A percentile compares a stretch with the other conserved stretches of the same genome.
Evolutionary conservation across 2,888 invertebrate genomes (phyloP).

Genomic region (Cephus runcator): DNA sequence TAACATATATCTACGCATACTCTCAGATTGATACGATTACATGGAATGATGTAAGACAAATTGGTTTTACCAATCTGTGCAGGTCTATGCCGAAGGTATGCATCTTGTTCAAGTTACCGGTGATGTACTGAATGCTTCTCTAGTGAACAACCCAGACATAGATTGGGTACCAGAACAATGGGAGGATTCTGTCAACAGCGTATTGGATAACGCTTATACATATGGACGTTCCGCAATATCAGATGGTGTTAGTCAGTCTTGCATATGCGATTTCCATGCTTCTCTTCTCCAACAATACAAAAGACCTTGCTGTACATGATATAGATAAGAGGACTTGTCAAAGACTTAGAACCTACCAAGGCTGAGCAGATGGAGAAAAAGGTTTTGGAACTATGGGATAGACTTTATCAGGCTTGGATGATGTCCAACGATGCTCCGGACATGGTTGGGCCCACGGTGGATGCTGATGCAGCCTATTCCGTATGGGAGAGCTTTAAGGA

Average conservation of each 20-base stretch:
- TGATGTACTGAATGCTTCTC: conserved; percentile 87
- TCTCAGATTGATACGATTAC: too few relatives aligned
- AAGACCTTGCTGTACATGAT: background rate
- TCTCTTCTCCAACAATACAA: too few relatives aligned
- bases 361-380: conserved; percentile 87
- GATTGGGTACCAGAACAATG: conserved; percentile 82
- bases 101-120: conserved; percentile 90
- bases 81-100: conserved; percentile 95
- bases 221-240: conserved; percentile 93
- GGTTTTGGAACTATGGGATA: conserved; percentile 92
- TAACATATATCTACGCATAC: too few relatives aligned
- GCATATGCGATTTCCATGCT: background rate
- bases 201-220: conserved; percentile 91
- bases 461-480: conserved; percentile 76
- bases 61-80: conserved; percentile 35
- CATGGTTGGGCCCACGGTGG: conserved; percentile 77
- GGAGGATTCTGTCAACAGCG: conserved; percentile 87
- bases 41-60: too few relatives aligned
- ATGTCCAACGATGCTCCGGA: conserved; percentile 72
- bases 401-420: conserved; percentile 93
- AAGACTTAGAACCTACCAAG: conserved; percentile 83
- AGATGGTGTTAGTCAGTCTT: conserved; percentile 73
- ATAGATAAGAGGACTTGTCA: conserved; percentile 80
- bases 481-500: conserved; percentile 79
- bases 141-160: conserved; percentile 89